Base-by-base conservation (phyloP, 2,888 invertebrate genomes). In the Phania funesta region DNA sequence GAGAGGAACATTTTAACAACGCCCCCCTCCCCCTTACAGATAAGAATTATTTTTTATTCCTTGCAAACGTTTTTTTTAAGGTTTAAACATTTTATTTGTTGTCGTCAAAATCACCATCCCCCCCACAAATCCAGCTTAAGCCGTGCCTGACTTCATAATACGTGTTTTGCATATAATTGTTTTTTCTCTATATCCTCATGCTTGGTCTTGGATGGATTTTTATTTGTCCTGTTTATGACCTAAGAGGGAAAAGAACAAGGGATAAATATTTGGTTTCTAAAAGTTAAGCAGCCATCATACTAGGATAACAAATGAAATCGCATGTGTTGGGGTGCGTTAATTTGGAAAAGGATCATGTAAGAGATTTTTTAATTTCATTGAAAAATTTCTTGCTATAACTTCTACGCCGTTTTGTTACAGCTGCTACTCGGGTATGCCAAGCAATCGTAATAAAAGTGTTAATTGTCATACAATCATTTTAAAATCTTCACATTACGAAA, bases 141-240 rank as follows among this genome's bases (percentile, higher is more conserved):
- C 48, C 20, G 7, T 32, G 20, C 6, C 16, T 11, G 22, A 20
- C 52, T 52, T 16, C 60, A 8, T 67, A 48, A 26, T 44, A 79
- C 79, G 79, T 79, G 79, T 67, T 79, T 73, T 60, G 64, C 73
- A 79, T 67, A 18, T 9, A 5, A 38, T 58, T 41, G 18, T 44
- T n/a, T 13, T 26, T 24, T 62, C 20, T 26, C 32, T 35, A 56
- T 74, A 24, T 38, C 22, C 20, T 52, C 52, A 26, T 54, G 26
- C 56, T 29, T 62, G 52, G 26, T 52, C 29, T 26, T 71, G 11
- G 16, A 60, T 41, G 41, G 26, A 0, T 18, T 64, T 18, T 46
- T 44, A 11, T 18, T 46, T 46, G 48, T 38, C 48, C 13, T 38
- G 46, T 24, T 46, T 54, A 24, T 64, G 22, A 46, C 54, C 16